Percentiles rank a stretch among this genome's conserved stretches.
These are phyloP conservation scores for Grammomys surdaster DNA, from an alignment of 2,113 vertebrate species.

Conservation along the genomic window DNA sequence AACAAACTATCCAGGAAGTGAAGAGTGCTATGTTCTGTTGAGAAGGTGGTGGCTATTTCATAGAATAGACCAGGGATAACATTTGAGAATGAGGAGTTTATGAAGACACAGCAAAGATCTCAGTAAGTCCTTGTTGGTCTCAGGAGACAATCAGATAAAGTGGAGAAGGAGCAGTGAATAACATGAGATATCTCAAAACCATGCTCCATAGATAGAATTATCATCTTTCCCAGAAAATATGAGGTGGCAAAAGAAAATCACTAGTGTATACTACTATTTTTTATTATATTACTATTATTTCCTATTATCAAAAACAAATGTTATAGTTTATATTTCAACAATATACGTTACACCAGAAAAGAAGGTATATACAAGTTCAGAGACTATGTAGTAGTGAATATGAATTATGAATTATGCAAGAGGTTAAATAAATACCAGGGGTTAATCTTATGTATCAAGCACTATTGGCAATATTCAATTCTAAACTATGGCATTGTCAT, in stretches of 20 bases:
- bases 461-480: neutral
- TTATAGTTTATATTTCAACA: constrained; percentile 55
- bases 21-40: neutral
- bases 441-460: neutral
- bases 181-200: neutral
- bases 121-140: neutral
- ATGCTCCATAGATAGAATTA: neutral
- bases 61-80: accelerated
- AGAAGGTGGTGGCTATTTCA: neutral
- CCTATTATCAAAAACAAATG: constrained; percentile 39
- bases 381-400: neutral
- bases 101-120: neutral
- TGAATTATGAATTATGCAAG: neutral
- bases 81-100: neutral
- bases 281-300: neutral
- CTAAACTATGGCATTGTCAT: neutral
- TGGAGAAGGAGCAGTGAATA: neutral
- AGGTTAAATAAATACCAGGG: constrained; percentile 6
- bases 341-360: neutral
- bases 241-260: neutral
- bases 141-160: no score
- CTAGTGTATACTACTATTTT: neutral
- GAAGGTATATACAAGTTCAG: constrained; percentile 16
- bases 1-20: neutral
- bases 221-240: neutral